These are phyloP conservation scores for Phoronis australis DNA, from an alignment of 2,888 invertebrate genomes.

Conservation along the genomic window DNA sequence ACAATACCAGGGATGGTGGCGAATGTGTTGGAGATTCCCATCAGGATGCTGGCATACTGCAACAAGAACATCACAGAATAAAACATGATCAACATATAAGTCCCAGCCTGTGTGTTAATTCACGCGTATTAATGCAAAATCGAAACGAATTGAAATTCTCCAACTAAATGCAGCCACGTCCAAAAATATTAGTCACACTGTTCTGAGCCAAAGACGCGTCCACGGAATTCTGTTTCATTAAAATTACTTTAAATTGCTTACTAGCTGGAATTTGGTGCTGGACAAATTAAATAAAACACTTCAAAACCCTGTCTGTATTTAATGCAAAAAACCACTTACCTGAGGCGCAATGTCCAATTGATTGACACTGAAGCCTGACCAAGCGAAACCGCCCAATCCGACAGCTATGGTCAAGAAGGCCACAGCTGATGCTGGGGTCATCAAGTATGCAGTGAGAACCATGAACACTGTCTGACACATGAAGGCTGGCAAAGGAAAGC, in stretches of 20 bases:
- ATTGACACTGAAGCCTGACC: slow-evolving; percentile 71
- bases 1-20: slow-evolving; percentile 87
- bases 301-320: too few relatives aligned
- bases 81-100: slow-evolving; percentile 1
- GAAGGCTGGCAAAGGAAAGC: slow-evolving; percentile 58
- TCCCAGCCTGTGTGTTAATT: too few relatives aligned
- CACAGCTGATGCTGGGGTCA: slow-evolving; percentile 61
- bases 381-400: slow-evolving; percentile 83
- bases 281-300: too few relatives aligned
- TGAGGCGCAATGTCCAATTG: slow-evolving; percentile 88
- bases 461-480: slow-evolving; percentile 79
- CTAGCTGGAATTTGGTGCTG: too few relatives aligned
- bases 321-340: too few relatives aligned
- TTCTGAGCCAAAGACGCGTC: too few relatives aligned
- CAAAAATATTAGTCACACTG: too few relatives aligned
- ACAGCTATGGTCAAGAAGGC: slow-evolving; percentile 81
- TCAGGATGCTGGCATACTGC: slow-evolving; percentile 76
- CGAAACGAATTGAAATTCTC: too few relatives aligned
- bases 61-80: slow-evolving; percentile 6
- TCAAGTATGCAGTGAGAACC: slow-evolving; percentile 72
- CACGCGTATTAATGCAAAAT: too few relatives aligned
- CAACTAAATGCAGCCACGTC: too few relatives aligned
- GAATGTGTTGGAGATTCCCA: slow-evolving; percentile 87
- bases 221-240: too few relatives aligned
- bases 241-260: too few relatives aligned